phyloP scores from a whole-genome alignment of 1,140 invertebrate genomes.

The Drosophila aff. region DNA sequence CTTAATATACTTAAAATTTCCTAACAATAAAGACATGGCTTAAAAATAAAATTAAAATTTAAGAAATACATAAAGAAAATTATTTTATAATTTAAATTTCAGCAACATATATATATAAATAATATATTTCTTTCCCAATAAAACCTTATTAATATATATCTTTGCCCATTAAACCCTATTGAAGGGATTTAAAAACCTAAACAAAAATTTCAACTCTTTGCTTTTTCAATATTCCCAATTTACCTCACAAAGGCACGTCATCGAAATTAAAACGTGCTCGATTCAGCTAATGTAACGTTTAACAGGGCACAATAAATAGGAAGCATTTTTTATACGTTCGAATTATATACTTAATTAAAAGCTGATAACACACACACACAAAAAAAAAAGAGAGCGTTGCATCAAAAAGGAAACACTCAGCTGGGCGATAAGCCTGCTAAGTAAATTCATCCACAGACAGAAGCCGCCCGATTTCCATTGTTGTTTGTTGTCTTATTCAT shows the following conservation, averaged over 20 bases:
- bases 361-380: slow-evolving; percentile 55
- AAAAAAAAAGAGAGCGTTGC: slow-evolving; percentile 27
- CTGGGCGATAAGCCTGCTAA: slow-evolving; percentile 30
- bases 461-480: slow-evolving; percentile 42
- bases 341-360: slow-evolving; percentile 64
- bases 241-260: slow-evolving; percentile 13
- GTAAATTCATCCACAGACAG: slow-evolving; percentile 21
- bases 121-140: not conserved
- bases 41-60: not conserved
- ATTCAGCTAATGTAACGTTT: slow-evolving; percentile 49
- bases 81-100: not conserved
- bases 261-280: slow-evolving; percentile 46
- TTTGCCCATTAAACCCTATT: not conserved
- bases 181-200: not conserved
- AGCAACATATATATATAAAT: not conserved
- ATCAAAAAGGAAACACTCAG: slow-evolving; percentile 49
- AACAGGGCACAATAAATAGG: slow-evolving; percentile 58
- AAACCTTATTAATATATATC: not conserved
- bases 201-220: not conserved
- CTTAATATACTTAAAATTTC: rapidly evolving
- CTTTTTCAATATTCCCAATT: not conserved
- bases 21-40: not conserved
- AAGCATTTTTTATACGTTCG: slow-evolving; percentile 49
- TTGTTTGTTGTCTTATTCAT: slow-evolving; percentile 63
- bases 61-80: not conserved